Evolutionary conservation across 2,113 vertebrate species (phyloP).

Genomic region (Erythrolamprus reginae): DNA sequence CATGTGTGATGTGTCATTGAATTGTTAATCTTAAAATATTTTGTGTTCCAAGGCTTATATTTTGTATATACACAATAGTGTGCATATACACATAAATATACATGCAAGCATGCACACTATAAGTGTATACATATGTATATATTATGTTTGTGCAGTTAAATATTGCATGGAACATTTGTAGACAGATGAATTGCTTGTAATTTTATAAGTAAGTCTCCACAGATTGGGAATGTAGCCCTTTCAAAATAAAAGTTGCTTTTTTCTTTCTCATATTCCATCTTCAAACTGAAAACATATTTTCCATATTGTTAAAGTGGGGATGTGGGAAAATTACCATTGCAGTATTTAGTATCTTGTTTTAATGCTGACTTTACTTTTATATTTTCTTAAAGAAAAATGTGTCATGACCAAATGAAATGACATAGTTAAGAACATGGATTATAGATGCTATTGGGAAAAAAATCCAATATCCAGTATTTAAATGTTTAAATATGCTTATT

Average conservation of each 20-base stretch:
- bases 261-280: not conserved
- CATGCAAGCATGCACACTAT: constrained; percentile 46
- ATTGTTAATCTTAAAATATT: constrained; percentile 29
- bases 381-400: not conserved
- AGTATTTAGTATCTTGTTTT: constrained; percentile 15
- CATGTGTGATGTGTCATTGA: constrained; percentile 7
- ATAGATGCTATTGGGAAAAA: not conserved
- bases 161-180: constrained; percentile 49
- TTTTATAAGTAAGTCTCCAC: not conserved
- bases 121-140: constrained; percentile 55
- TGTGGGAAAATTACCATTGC: not conserved
- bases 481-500: not conserved
- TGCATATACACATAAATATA: constrained; percentile 30
- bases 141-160: constrained; percentile 44
- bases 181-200: constrained; percentile 19
- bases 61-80: constrained; percentile 36
- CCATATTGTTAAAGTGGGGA: not conserved
- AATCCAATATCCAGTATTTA: not conserved
- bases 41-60: constrained; percentile 32
- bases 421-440: not conserved
- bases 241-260: constrained; percentile 1
- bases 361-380: not conserved
- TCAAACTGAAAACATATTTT: not conserved
- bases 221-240: not conserved
- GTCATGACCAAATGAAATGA: not conserved